Evolutionary conservation across 2,113 vertebrate genomes (phyloP), one percentile per base, ranked within the genome.

Genomic region (Leuciscus idus): DNA sequence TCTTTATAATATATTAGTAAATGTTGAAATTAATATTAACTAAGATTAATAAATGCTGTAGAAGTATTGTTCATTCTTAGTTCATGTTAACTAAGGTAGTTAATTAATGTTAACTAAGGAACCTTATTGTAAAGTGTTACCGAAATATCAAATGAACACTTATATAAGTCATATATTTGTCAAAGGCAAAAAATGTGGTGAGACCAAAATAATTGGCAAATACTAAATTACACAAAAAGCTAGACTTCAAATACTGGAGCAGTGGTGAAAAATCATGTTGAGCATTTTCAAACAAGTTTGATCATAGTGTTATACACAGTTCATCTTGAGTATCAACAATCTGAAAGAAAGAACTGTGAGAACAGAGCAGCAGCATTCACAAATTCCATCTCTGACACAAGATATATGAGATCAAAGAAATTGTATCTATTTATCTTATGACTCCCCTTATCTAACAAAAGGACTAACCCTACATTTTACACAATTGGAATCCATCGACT

Each of bases 281-380:
- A 48, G 12, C 6, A 28, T 19, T 21, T 50, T 50, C n/a, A 21
- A 81, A 48, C 15, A 66, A 9, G 15, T 50, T 46, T 64, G 36
- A 66, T 81, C 79, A 66, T 39, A 66, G 61, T 81, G 79, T 12
- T 30, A 28, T 21, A 23, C 46, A 82, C 39, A 82, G 46, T 33
- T 82, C 46, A 48, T 75, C 73, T 50, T 28, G 6, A n/a, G 21
- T 21, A 39, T 79, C 77, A 79, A 61, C 55, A 80, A 80, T 10
- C 39, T 17, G 1, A 64, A 64, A 11, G 8, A 81, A 28, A 48
- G n/a, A 64, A 81, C 15, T 21, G 59, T 66, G 59, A 30, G 39
- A 64, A 48, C 23, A 64, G 8, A 66, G 11, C 15, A 81, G 59
- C 79, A 30, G 39, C 17, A 81, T 81, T 30, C 9, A 64, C 13